These are phyloP conservation scores for Echinarachnius parma DNA, from an alignment of 53 echinoderm and acorn worm genomes.

Conservation along the genomic window DNA sequence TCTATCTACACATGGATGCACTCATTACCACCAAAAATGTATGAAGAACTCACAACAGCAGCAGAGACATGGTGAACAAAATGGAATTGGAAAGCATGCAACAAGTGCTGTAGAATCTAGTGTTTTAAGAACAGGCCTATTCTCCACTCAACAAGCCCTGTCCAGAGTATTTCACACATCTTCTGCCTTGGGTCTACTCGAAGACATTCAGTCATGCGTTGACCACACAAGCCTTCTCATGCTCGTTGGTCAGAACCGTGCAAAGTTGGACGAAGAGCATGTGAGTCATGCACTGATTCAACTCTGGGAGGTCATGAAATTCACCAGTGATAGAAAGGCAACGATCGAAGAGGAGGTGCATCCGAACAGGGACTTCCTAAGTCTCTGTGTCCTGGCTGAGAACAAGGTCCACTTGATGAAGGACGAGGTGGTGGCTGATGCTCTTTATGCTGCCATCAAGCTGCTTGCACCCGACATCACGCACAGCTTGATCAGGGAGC, in stretches of 20 bases:
- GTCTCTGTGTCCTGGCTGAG: constrained; percentile 75
- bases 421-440: constrained; percentile 57
- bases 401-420: constrained; percentile 59
- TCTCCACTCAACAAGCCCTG: background rate
- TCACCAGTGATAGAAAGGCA: constrained; percentile 4
- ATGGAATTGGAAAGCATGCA: too few relatives aligned
- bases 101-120: too few relatives aligned
- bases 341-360: constrained; percentile 12
- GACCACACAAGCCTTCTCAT: constrained; percentile 24
- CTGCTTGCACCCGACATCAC: constrained; percentile 39
- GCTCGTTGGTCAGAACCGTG: constrained; percentile 46
- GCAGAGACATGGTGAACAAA: too few relatives aligned
- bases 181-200: constrained; percentile 12
- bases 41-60: too few relatives aligned
- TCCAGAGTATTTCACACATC: constrained; percentile 15
- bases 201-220: constrained; percentile 24
- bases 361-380: constrained; percentile 43
- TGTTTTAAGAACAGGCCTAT: background rate
- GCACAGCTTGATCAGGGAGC: constrained; percentile 62
- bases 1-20: too few relatives aligned
- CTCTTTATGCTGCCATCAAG: constrained; percentile 60
- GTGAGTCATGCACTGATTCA: constrained; percentile 46
- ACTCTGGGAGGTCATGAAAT: constrained; percentile 37
- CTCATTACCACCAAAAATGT: too few relatives aligned
- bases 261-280: constrained; percentile 45